phyloP scores from a whole-genome alignment of 2,797 vertebrate genomes.

The Darevskia nairensis region DNA sequence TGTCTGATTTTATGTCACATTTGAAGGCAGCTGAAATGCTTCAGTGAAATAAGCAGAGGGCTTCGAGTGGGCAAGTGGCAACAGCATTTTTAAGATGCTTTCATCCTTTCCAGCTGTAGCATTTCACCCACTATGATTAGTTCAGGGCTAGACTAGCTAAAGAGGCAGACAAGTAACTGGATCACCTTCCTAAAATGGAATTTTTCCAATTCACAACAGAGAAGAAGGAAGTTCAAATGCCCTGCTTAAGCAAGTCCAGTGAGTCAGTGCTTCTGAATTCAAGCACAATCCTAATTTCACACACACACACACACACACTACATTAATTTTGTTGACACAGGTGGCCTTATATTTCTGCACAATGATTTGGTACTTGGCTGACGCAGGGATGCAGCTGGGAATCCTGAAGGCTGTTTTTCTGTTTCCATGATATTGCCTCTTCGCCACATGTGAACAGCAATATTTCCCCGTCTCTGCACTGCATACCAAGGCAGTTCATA shows the following conservation, averaged over 20 bases:
- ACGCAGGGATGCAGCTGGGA: neutral
- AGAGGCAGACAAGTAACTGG: constrained; percentile 20
- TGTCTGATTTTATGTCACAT: constrained; percentile 32
- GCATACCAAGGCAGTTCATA: too few relatives aligned
- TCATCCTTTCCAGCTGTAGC: neutral
- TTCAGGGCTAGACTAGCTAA: constrained; percentile 29
- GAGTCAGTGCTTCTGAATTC: neutral
- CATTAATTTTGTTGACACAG: neutral
- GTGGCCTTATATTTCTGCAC: neutral
- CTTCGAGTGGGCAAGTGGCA: neutral
- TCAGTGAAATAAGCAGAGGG: constrained; percentile 1
- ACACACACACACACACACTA: neutral
- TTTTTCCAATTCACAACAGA: neutral
- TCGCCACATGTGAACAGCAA: neutral
- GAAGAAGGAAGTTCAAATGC: neutral
- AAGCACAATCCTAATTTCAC: neutral
- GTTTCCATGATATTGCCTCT: neutral
- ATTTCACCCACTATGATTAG: constrained; percentile 1
- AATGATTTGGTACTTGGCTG: neutral
- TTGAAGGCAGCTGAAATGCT: constrained; percentile 22
- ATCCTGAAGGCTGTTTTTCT: neutral
- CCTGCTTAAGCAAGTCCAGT: neutral
- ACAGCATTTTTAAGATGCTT: neutral
- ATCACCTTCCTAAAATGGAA: constrained; percentile 10
- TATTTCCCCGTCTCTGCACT: neutral